Evolutionary conservation across 2,797 vertebrate species (phyloP).

Genomic region (Etheostoma nigrum): DNA sequence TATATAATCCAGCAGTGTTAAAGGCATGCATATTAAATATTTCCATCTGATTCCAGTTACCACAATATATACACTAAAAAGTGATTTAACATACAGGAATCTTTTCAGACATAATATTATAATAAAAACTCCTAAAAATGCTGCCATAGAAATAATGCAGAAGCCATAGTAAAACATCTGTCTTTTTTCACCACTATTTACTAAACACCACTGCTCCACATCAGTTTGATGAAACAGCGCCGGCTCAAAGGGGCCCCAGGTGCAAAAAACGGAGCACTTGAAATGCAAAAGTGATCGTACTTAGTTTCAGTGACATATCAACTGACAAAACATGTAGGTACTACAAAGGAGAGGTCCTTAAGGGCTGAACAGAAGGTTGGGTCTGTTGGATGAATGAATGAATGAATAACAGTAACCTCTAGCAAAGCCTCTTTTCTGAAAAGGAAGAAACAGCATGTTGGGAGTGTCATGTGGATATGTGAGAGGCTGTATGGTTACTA

Average conservation of each 20-base stretch:
- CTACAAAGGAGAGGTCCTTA: neutral
- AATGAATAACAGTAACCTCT: neutral
- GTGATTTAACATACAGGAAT: slow-evolving; percentile 8
- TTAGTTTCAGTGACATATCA: slow-evolving; percentile 31
- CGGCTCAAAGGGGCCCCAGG: slow-evolving; percentile 21
- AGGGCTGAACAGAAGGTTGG: slow-evolving; percentile 21
- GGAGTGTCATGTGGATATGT: slow-evolving; percentile 9
- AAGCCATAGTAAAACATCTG: slow-evolving; percentile 12
- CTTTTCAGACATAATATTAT: neutral
- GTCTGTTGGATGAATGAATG: slow-evolving; percentile 5
- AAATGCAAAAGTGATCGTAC: slow-evolving; percentile 31
- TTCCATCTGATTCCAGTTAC: slow-evolving; percentile 3
- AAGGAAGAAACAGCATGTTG: neutral
- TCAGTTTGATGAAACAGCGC: slow-evolving; percentile 39
- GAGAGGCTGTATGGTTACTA: neutral
- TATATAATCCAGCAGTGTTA: neutral
- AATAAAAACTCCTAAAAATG: slow-evolving; percentile 6
- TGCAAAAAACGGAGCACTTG: slow-evolving; percentile 17
- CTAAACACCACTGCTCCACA: slow-evolving; percentile 20
- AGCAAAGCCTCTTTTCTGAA: neutral
- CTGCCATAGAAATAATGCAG: neutral
- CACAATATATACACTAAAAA: slow-evolving; percentile 2
- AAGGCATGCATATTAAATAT: neutral
- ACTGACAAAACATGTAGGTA: slow-evolving; percentile 22
- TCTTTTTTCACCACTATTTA: slow-evolving; percentile 3